Conservation (phyloP, 92 coral and sea anemone genomes). For the Parazoanthus swiftii region DNA sequence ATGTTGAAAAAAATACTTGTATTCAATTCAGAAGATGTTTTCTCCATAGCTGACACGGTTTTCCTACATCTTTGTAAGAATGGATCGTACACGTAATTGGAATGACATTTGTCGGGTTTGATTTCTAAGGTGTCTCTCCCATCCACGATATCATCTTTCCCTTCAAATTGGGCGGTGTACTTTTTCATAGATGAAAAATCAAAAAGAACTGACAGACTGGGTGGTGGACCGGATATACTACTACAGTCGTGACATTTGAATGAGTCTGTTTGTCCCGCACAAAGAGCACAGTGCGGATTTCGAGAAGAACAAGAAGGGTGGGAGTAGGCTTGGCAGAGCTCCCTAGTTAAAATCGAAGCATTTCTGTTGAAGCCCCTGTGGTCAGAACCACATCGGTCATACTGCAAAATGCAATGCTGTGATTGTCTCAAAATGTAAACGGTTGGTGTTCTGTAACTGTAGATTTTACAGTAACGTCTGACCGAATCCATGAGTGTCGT, state of each 20-base stretch:
- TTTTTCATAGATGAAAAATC: not conserved
- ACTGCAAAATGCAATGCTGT: not conserved
- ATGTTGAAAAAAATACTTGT: not conserved
- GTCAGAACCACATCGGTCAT: not conserved
- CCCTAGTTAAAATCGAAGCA: not conserved
- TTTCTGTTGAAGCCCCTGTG: not conserved
- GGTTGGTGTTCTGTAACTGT: not conserved
- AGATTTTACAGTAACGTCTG: not conserved
- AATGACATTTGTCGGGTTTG: not conserved
- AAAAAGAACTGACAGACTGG: not conserved
- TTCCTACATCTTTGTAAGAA: not conserved
- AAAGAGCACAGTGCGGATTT: conserved; percentile 9
- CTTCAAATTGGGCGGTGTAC: not conserved
- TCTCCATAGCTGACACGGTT: not conserved
- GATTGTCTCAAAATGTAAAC: not conserved
- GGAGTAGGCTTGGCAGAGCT: not conserved
- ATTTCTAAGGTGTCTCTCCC: not conserved
- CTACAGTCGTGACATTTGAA: not conserved
- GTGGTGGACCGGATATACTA: not conserved
- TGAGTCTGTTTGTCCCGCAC: not conserved
- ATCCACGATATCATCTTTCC: not conserved
- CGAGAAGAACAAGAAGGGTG: not conserved
- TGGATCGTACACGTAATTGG: not conserved
- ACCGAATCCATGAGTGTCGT: not conserved
- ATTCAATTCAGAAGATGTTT: not conserved